Evolutionary conservation across 1,140 invertebrate genomes (phyloP), one percentile per base, ranked within the genome.

Genomic region (Steinernema khuongi): DNA sequence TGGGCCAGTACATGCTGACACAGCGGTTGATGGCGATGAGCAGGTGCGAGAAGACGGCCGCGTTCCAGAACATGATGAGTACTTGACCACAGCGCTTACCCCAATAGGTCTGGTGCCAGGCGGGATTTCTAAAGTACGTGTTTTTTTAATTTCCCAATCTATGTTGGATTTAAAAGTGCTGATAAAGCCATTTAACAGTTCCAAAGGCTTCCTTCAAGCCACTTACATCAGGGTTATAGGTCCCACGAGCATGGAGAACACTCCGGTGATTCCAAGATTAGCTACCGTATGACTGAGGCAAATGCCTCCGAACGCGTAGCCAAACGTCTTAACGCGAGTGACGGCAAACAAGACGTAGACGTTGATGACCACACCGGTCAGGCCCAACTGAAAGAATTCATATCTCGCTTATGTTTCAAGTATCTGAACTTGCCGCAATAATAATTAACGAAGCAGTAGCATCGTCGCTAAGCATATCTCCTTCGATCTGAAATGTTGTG

Each of bases 211-310:
- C 14, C 36, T 41, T 14, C 14, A 17, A 26, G 14, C 26, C 50
- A 60, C 50, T 26, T 22, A 60, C 50, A 60, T 60, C 50, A 60
- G 7, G 2, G 50, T 60, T 7, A 60, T 60, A 14, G 50, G 50
- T 60, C 50, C 50, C 14, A 60, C 19, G 7, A 60, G 50, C 11
- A 60, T 14, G 11, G 7, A 14, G 22, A 60, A 60, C 14, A 22
- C 19, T 14, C 7, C 19, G 2, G 50, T 60, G 19, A 60, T 7
- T 22, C 50, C 50, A 2, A 60, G 50, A 26, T 60, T 60, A 14
- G 50, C 50, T 60, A 60, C 50, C 50, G 50, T 60, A 60, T 60
- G 50, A 60, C 50, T 60, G 14, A 60, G 50, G 19, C 50, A 60
- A 14, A 60, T 2, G 4, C 19, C 19, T 60, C 50, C 50, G 26